These are phyloP conservation scores for Cephus spinipes DNA, from an alignment of 2,888 invertebrate genomes.

Conservation along the genomic window DNA sequence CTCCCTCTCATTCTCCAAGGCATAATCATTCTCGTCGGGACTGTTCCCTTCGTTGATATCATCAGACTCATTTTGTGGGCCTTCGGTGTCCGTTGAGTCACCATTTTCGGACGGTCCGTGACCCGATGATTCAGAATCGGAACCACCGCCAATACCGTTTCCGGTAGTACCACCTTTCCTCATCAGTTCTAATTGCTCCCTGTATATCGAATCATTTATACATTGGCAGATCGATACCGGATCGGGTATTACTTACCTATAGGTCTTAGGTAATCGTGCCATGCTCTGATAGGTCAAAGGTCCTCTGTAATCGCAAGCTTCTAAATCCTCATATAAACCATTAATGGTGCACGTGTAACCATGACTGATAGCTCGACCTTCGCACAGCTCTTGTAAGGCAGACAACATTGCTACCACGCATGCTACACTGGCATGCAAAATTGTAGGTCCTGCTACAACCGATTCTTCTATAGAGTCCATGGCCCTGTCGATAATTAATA, in stretches of 20 bases:
- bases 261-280: slow-evolving; percentile 85
- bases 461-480: slow-evolving; percentile 95
- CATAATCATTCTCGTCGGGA: slow-evolving; percentile 56
- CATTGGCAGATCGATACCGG: not conserved
- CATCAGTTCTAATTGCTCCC: slow-evolving; percentile 64
- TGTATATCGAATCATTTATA: slow-evolving; percentile 20
- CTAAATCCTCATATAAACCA: slow-evolving; percentile 58
- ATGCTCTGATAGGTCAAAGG: slow-evolving; percentile 88
- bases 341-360: slow-evolving; percentile 65
- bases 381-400: slow-evolving; percentile 84
- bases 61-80: slow-evolving; percentile 58
- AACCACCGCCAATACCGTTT: slow-evolving; percentile 37
- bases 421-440: slow-evolving; percentile 83
- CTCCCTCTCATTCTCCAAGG: slow-evolving; percentile 62
- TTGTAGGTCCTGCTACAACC: slow-evolving; percentile 82
- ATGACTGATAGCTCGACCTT: slow-evolving; percentile 78
- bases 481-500: slow-evolving; percentile 70
- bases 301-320: slow-evolving; percentile 79
- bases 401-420: slow-evolving; percentile 86
- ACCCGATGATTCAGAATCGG: slow-evolving; percentile 62
- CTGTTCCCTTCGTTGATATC: slow-evolving; percentile 55
- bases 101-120: slow-evolving; percentile 62
- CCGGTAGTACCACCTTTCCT: slow-evolving; percentile 57
- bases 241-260: slow-evolving; percentile 69
- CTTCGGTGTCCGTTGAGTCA: slow-evolving; percentile 62